Percentiles rank a stretch among this genome's conserved stretches.
Conservation (phyloP, 2,113 vertebrate species). For the Thymallus thymallus region DNA sequence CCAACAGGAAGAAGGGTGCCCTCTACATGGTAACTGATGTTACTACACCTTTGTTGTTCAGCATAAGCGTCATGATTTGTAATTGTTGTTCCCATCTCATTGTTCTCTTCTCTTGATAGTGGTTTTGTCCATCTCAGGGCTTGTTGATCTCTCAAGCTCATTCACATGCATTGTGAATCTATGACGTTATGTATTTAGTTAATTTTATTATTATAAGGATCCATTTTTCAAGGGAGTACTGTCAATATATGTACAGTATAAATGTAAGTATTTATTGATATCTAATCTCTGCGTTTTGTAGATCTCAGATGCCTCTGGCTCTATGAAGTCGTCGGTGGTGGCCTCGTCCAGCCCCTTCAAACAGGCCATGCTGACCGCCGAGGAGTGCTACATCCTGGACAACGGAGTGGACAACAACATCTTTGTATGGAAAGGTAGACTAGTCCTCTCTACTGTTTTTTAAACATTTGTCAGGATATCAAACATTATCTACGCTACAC, state of each 20-base stretch:
- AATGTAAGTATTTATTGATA: not conserved
- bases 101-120: not conserved
- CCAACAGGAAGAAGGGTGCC: constrained; percentile 70
- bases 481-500: too few relatives aligned
- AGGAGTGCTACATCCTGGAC: constrained; percentile 79
- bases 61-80: too few relatives aligned
- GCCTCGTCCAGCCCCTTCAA: constrained; percentile 73
- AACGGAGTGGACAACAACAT: constrained; percentile 72
- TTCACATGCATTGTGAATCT: too few relatives aligned
- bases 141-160: not conserved
- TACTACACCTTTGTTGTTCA: not conserved
- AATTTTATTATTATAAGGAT: not conserved
- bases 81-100: not conserved
- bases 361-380: constrained; percentile 67
- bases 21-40: constrained; percentile 73
- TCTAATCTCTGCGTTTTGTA: constrained; percentile 26
- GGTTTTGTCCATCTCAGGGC: not conserved
- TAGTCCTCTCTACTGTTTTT: not conserved
- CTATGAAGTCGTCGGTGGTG: constrained; percentile 66
- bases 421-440: constrained; percentile 80
- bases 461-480: too few relatives aligned
- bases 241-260: not conserved
- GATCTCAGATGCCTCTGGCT: constrained; percentile 76
- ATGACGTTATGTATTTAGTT: too few relatives aligned
- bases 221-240: not conserved